These are phyloP conservation scores for Peromyscus maniculatus DNA, from an alignment of 2,113 vertebrate species.

Conservation along the genomic window DNA sequence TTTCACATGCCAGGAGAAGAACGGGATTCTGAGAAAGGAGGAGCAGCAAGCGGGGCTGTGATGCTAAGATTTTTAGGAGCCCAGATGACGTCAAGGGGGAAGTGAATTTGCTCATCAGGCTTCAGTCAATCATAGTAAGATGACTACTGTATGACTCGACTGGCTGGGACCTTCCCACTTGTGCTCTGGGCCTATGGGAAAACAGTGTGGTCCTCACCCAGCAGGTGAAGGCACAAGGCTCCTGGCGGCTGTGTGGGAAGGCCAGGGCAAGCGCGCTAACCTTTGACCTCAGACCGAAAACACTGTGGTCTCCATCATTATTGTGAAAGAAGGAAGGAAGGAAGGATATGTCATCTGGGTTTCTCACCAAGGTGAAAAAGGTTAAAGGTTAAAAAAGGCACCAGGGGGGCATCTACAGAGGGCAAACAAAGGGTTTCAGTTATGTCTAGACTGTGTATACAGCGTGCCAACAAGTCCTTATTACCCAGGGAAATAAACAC, in stretches of 20 bases:
- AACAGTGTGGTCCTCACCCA: neutral
- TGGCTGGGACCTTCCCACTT: neutral
- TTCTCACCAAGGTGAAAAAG: neutral
- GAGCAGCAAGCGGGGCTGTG: neutral
- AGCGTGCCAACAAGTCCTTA: neutral
- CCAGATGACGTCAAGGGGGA: neutral
- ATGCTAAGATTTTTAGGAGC: neutral
- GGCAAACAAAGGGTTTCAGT: neutral
- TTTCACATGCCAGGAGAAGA: neutral
- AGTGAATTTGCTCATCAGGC: neutral
- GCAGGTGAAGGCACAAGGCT: neutral
- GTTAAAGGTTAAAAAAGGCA: neutral
- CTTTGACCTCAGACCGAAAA: neutral
- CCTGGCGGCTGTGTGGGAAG: fast-evolving
- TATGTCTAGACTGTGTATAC: neutral
- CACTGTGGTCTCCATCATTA: neutral
- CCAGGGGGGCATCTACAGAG: too few relatives aligned
- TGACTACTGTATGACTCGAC: neutral
- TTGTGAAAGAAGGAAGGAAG: neutral
- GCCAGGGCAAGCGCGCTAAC: neutral
- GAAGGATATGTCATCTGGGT: neutral
- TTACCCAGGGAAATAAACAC: neutral
- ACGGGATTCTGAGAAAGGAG: neutral
- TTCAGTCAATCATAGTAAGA: slow-evolving; percentile 1
- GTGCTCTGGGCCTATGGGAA: neutral